Percentiles rank a stretch among this genome's conserved stretches.
These are phyloP conservation scores for Octopus sinensis DNA, from an alignment of 1,140 invertebrate genomes.

Conservation along the genomic window DNA sequence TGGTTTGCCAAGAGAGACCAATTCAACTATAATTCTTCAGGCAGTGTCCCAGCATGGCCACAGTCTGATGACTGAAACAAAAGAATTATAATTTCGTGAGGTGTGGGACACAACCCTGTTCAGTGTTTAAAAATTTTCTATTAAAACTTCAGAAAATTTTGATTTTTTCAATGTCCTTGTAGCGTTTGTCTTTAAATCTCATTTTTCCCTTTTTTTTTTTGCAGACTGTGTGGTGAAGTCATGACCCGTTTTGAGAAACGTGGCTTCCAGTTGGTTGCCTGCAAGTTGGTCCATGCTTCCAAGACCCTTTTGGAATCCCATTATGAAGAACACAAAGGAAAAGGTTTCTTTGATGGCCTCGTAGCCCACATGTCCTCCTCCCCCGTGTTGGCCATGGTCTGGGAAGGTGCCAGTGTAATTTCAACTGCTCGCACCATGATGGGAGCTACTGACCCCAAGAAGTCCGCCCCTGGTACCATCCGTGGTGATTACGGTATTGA, in stretches of 20 bases:
- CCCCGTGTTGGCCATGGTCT: conserved; percentile 97
- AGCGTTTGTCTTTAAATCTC: background rate
- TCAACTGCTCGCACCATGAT: conserved; percentile 93
- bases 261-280: conserved; percentile 93
- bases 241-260: conserved; percentile 93
- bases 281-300: conserved; percentile 67
- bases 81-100: no score
- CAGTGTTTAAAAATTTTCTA: background rate
- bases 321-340: conserved; percentile 82
- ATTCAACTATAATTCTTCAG: no score
- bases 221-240: conserved; percentile 82
- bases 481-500: conserved; percentile 93
- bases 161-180: background rate
- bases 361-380: conserved; percentile 96
- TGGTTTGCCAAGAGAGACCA: no score
- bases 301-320: conserved; percentile 48
- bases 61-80: no score
- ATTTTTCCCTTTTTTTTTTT: background rate
- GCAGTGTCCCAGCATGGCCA: no score
- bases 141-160: background rate
- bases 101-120: no score
- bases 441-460: conserved; percentile 91
- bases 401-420: conserved; percentile 90
- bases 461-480: conserved; percentile 89
- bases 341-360: conserved; percentile 90